A percentile compares a stretch with the other conserved stretches of the same genome.
Conservation (phyloP, 2,113 vertebrate genomes). For the Gopherus flavomarginatus region DNA sequence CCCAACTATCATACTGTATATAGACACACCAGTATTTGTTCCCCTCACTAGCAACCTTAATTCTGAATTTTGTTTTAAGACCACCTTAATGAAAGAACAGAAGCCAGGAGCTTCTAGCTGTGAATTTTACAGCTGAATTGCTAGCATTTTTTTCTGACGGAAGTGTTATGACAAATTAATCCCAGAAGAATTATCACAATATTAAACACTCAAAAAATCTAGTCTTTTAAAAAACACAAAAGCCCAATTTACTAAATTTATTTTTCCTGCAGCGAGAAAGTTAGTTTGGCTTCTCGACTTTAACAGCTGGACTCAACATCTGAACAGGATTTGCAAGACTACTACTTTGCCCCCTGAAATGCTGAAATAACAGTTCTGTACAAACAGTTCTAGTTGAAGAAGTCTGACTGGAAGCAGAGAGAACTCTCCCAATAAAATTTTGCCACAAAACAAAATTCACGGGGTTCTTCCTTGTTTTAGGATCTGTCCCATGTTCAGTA, state of each 20-base stretch:
- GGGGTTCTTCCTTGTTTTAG: neutral
- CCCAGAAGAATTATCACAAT: conserved; percentile 43
- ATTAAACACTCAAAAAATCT: neutral
- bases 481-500: neutral
- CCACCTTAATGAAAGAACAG: neutral
- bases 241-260: neutral
- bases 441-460: neutral
- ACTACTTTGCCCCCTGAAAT: conserved; percentile 14
- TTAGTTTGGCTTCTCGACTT: conserved; percentile 14
- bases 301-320: neutral
- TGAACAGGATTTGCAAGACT: conserved; percentile 23
- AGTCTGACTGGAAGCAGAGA: neutral
- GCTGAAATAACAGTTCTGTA: neutral
- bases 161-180: conserved; percentile 3
- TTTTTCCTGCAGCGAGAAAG: neutral
- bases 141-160: neutral
- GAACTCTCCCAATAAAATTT: neutral
- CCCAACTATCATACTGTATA: neutral
- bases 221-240: conserved; percentile 36
- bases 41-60: neutral
- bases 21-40: neutral
- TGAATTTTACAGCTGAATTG: conserved; percentile 3
- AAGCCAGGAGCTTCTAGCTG: neutral
- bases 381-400: neutral
- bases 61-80: neutral